A percentile compares a stretch with the other conserved stretches of the same genome.
These are phyloP conservation scores for Junonia oenone DNA, from an alignment of 2,888 invertebrate genomes.

Conservation along the genomic window DNA sequence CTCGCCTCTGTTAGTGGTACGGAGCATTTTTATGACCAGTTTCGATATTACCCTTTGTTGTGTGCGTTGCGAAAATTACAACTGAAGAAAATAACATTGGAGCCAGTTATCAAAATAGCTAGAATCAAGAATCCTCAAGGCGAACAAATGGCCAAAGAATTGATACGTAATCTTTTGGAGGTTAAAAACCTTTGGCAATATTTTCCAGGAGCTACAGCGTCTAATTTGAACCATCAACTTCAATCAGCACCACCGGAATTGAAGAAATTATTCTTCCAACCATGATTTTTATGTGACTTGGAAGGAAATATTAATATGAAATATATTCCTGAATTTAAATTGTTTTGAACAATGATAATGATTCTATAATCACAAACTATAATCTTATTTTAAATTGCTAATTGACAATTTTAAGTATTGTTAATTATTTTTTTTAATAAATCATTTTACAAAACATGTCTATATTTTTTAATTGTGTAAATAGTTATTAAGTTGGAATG, in stretches of 20 bases:
- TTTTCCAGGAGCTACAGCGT: constrained; percentile 35
- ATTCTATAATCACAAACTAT: neutral
- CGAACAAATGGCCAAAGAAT: constrained; percentile 36
- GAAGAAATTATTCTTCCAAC: constrained; percentile 15
- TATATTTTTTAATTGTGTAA: too few species aligned
- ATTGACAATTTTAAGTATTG: neutral
- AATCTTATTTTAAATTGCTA: neutral
- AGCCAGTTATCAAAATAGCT: constrained; percentile 45
- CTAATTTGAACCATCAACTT: constrained; percentile 34
- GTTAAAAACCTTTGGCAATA: constrained; percentile 38
- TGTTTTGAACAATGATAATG: neutral
- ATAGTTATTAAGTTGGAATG: too few species aligned
- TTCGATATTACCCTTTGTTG: constrained; percentile 45
- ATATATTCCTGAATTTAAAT: neutral
- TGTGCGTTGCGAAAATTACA: constrained; percentile 48
- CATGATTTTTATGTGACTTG: constrained; percentile 4
- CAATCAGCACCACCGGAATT: constrained; percentile 30
- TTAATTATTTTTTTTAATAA: neutral
- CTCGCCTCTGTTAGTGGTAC: constrained; percentile 47
- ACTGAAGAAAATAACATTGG: constrained; percentile 43
- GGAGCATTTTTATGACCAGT: constrained; percentile 48
- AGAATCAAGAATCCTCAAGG: constrained; percentile 45
- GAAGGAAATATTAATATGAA: neutral
- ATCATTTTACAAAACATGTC: too few species aligned
- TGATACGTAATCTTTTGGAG: constrained; percentile 33